These are phyloP conservation scores for Sebastes diaconus DNA, from an alignment of 2,797 vertebrate genomes.

Conservation along the genomic window DNA sequence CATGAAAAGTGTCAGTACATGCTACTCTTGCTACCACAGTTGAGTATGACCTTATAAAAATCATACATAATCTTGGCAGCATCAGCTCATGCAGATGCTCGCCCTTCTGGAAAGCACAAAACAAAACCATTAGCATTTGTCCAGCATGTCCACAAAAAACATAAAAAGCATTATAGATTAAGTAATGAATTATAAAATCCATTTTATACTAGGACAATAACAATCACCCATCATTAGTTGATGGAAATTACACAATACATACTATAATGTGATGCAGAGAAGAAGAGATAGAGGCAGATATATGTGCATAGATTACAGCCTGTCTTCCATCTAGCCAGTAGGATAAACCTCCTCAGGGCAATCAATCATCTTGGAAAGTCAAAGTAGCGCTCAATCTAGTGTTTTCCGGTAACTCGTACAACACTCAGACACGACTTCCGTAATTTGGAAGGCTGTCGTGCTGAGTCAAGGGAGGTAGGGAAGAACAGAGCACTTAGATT, in stretches of 20 bases:
- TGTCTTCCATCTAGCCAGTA: slow-evolving; percentile 7
- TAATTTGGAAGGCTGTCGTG: slow-evolving; percentile 36
- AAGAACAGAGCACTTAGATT: slow-evolving; percentile 23
- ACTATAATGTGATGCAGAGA: neutral
- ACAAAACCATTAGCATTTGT: neutral
- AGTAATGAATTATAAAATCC: neutral
- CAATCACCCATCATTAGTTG: neutral
- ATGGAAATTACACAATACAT: neutral
- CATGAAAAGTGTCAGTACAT: neutral
- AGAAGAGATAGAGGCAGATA: neutral
- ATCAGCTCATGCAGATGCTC: neutral
- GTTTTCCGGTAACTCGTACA: slow-evolving; percentile 36
- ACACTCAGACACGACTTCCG: slow-evolving; percentile 23
- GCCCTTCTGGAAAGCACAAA: neutral
- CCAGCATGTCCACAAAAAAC: neutral
- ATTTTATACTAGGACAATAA: neutral
- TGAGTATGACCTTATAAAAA: neutral
- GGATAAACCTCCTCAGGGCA: slow-evolving; percentile 32
- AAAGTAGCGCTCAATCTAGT: slow-evolving; percentile 20
- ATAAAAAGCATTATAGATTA: neutral
- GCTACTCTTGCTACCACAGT: neutral
- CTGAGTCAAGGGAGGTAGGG: slow-evolving; percentile 19
- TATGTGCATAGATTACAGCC: slow-evolving; percentile 17
- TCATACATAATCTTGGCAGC: neutral
- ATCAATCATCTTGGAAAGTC: slow-evolving; percentile 36